These are phyloP conservation scores for Zosterops lateralis DNA, from an alignment of 2,113 vertebrate species.

Conservation along the genomic window DNA sequence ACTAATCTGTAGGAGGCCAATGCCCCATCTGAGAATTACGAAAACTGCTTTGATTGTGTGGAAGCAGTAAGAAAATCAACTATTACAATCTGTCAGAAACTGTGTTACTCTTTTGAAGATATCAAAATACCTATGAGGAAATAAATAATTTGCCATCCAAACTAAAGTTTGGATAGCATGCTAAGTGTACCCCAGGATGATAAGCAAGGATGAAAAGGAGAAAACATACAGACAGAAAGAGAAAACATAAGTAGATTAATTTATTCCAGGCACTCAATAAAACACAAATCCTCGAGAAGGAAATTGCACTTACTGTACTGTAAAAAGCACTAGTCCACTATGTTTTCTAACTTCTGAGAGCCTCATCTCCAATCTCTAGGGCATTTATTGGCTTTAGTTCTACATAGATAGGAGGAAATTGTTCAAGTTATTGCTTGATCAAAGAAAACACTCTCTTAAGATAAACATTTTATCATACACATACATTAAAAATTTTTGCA, in stretches of 20 bases:
- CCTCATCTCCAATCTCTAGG: not conserved
- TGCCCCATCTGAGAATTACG: not conserved
- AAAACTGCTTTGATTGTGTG: not conserved
- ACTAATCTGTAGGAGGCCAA: not conserved
- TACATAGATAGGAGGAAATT: not conserved
- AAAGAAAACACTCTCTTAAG: not conserved
- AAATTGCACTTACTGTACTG: not conserved
- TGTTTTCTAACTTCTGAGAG: not conserved
- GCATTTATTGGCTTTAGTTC: not conserved
- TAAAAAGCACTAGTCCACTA: not conserved
- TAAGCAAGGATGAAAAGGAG: not conserved
- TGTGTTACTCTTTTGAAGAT: not conserved
- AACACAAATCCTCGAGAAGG: not conserved
- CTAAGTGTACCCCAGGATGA: not conserved
- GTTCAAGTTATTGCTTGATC: not conserved
- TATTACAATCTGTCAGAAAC: not conserved
- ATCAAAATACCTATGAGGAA: not conserved
- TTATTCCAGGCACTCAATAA: not conserved
- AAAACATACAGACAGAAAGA: not conserved
- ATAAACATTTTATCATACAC: not conserved
- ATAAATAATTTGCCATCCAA: not conserved
- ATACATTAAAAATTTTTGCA: not conserved
- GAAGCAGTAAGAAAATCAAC: not conserved
- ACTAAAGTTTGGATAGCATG: not conserved
- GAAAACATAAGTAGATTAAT: not conserved